phyloP scores from a whole-genome alignment of 1,140 invertebrate species.

The Pseudoatta argentina region DNA sequence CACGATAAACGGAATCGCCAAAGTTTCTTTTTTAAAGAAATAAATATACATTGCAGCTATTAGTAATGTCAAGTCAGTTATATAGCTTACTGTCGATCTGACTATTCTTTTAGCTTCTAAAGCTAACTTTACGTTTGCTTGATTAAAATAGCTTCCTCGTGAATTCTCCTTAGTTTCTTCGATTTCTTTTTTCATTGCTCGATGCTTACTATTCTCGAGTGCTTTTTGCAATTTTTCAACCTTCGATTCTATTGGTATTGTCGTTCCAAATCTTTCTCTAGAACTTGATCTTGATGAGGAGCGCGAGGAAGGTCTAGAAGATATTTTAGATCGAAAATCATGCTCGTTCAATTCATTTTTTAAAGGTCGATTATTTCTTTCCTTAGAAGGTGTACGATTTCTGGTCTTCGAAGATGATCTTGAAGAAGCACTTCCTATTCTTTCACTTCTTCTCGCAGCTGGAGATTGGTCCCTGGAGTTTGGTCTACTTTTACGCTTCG shows the following conservation, averaged over 20 bases:
- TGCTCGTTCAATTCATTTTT: slow-evolving; percentile 67
- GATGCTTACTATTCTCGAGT: slow-evolving; percentile 72
- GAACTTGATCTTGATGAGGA: slow-evolving; percentile 78
- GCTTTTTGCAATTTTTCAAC: slow-evolving; percentile 77
- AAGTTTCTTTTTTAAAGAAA: slow-evolving; percentile 91
- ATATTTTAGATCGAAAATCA: slow-evolving; percentile 34
- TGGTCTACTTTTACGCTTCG: slow-evolving; percentile 18
- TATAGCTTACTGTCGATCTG: slow-evolving; percentile 89
- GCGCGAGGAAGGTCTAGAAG: slow-evolving; percentile 59
- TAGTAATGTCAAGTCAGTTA: slow-evolving; percentile 90
- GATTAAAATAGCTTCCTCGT: neutral
- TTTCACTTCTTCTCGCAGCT: slow-evolving; percentile 74
- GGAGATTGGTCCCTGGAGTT: slow-evolving; percentile 76
- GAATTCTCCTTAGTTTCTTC: slow-evolving; percentile 30
- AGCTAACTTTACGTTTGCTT: slow-evolving; percentile 65
- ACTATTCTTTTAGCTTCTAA: slow-evolving; percentile 89
- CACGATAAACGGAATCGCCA: slow-evolving; percentile 91
- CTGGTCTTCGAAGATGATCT: slow-evolving; percentile 76
- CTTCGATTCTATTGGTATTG: slow-evolving; percentile 69
- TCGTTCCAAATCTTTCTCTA: slow-evolving; percentile 74
- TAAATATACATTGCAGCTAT: slow-evolving; percentile 90
- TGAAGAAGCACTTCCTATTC: slow-evolving; percentile 62
- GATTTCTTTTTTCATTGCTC: slow-evolving; percentile 48
- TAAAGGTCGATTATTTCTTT: slow-evolving; percentile 60
- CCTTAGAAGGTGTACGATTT: slow-evolving; percentile 61